A percentile compares a stretch with the other conserved stretches of the same genome.
These are phyloP conservation scores for Drosophila helvetica DNA, from an alignment of 2,888 invertebrate species.

Conservation along the genomic window DNA sequence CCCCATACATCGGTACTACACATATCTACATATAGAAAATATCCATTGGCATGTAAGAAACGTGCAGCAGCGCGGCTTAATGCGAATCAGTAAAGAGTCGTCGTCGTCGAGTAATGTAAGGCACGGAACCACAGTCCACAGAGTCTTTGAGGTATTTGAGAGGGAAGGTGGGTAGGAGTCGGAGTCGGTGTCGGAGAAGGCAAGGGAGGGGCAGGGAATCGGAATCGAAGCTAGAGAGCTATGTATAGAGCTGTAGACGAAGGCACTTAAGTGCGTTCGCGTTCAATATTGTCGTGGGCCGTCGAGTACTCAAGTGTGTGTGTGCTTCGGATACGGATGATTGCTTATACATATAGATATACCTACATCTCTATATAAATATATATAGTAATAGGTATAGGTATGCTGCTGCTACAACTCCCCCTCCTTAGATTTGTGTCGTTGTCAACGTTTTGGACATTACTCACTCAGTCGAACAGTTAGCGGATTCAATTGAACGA, in stretches of 20 bases:
- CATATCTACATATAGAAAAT: slow-evolving; percentile 57
- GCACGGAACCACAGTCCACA: slow-evolving; percentile 16
- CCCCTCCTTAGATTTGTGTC: slow-evolving; percentile 15
- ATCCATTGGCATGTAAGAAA: slow-evolving; percentile 72
- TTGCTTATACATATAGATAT: slow-evolving; percentile 40
- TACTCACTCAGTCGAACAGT: slow-evolving; percentile 62
- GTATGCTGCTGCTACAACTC: slow-evolving; percentile 43
- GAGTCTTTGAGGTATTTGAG: not conserved
- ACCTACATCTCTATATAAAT: slow-evolving; percentile 1
- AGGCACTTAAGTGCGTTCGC: slow-evolving; percentile 59
- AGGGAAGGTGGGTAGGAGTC: not conserved
- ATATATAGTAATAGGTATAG: slow-evolving; percentile 2
- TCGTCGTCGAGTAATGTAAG: not conserved
- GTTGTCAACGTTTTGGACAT: slow-evolving; percentile 55
- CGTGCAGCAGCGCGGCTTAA: slow-evolving; percentile 59
- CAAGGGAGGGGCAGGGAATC: slow-evolving; percentile 32
- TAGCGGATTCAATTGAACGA: slow-evolving; percentile 60
- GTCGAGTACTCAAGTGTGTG: slow-evolving; percentile 45
- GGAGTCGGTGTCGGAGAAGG: not conserved
- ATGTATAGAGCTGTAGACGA: slow-evolving; percentile 19
- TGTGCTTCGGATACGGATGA: slow-evolving; percentile 49
- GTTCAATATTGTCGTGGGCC: slow-evolving; percentile 55
- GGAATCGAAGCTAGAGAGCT: slow-evolving; percentile 24
- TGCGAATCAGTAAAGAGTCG: slow-evolving; percentile 46
- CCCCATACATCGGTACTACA: not conserved